These are phyloP conservation scores for Machimus atricapillus DNA, from an alignment of 2,888 invertebrate genomes.

Conservation along the genomic window DNA sequence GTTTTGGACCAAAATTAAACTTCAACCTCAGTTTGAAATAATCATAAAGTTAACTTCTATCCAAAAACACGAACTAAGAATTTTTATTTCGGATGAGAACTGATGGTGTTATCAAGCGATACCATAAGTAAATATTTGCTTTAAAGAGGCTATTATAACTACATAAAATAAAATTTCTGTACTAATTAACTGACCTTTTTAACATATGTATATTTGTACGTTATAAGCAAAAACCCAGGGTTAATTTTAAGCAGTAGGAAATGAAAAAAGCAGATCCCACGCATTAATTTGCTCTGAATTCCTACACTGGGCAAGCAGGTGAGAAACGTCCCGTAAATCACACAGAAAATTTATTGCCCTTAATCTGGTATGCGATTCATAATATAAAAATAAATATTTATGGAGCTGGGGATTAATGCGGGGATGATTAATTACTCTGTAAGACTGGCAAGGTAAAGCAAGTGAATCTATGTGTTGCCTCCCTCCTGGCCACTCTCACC, in stretches of 20 bases:
- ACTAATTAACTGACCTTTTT: too few species aligned
- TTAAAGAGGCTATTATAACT: too few species aligned
- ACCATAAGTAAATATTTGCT: too few species aligned
- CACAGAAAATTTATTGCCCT: constrained; percentile 16
- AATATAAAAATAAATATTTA: constrained; percentile 29
- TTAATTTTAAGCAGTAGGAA: not conserved
- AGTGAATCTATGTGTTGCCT: constrained; percentile 1
- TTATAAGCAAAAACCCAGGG: not conserved
- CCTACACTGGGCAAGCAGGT: not conserved
- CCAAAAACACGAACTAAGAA: too few species aligned
- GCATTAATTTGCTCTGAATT: not conserved
- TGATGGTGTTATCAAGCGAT: too few species aligned
- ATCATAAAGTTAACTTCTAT: too few species aligned
- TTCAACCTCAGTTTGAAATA: too few species aligned
- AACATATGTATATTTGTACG: not conserved
- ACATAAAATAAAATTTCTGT: too few species aligned
- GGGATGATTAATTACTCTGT: constrained; percentile 16
- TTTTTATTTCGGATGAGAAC: too few species aligned
- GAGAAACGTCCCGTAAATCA: constrained; percentile 12
- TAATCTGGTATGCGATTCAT: not conserved
- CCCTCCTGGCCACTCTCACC: not conserved
- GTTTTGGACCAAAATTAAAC: too few species aligned
- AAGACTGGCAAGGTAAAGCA: not conserved
- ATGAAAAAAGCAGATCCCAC: not conserved
- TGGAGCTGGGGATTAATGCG: constrained; percentile 1